Conservation (phyloP, 2,888 invertebrate genomes). For the Eumerus sabulonum region DNA sequence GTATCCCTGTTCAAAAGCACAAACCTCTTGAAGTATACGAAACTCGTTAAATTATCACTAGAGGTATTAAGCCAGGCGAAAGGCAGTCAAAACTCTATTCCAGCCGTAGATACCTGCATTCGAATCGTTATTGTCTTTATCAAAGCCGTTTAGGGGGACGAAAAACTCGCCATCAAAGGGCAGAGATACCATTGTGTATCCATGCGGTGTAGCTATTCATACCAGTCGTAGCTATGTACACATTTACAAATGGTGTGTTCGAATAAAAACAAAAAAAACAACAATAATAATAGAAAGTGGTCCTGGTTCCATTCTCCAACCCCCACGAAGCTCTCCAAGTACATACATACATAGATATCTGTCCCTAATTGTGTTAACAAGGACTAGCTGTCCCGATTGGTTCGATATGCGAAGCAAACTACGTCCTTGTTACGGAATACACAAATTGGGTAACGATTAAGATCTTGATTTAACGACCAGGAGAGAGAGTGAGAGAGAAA, state of each 20-base stretch:
- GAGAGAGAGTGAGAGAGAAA: slow-evolving; percentile 32
- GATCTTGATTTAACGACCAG: slow-evolving; percentile 64
- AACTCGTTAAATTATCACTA: too few species aligned
- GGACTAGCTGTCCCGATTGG: neutral
- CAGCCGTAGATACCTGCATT: too few species aligned
- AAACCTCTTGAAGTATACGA: too few species aligned
- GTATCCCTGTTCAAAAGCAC: too few species aligned
- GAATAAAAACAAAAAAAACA: neutral
- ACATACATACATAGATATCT: too few species aligned
- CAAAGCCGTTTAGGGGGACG: neutral
- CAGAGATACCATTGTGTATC: too few species aligned
- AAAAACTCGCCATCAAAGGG: neutral
- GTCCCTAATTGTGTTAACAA: slow-evolving; percentile 1
- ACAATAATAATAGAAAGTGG: neutral
- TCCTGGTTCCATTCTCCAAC: neutral
- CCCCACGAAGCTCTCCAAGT: too few species aligned
- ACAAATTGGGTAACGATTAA: slow-evolving; percentile 60
- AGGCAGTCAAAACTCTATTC: too few species aligned
- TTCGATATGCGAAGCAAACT: neutral
- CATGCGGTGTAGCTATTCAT: too few species aligned
- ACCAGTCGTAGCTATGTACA: neutral
- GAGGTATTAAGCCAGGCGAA: too few species aligned
- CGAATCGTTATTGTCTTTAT: neutral
- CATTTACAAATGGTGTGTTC: neutral
- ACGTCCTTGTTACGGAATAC: slow-evolving; percentile 9